A percentile compares a stretch with the other conserved stretches of the same genome.
phyloP scores from a whole-genome alignment of 2,797 vertebrate genomes.

The Oreochromis grahami region DNA sequence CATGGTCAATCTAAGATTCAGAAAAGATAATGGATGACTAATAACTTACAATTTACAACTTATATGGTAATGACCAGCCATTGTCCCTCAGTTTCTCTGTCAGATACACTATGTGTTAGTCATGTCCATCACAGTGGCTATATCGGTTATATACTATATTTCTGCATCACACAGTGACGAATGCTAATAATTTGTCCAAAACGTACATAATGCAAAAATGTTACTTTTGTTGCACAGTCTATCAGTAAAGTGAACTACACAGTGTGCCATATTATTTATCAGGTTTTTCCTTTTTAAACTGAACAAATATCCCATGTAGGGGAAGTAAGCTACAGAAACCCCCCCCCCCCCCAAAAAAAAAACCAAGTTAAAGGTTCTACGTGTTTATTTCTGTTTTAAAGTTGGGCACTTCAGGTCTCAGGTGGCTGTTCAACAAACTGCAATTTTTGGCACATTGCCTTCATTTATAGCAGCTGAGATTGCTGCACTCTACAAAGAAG shows the following conservation, averaged over 20 bases:
- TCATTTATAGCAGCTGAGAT: not conserved
- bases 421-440: not conserved
- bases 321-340: not conserved
- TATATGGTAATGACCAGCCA: not conserved
- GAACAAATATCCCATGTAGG: not conserved
- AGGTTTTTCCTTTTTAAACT: not conserved
- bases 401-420: not conserved
- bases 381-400: not conserved
- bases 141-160: not conserved
- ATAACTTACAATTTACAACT: not conserved
- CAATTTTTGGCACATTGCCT: not conserved
- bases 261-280: not conserved
- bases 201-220: not conserved
- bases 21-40: not conserved
- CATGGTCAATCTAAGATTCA: not conserved
- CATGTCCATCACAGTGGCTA: not conserved
- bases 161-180: not conserved
- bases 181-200: not conserved
- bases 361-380: not conserved
- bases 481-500: not conserved
- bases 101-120: not conserved
- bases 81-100: not conserved
- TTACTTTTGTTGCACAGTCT: not conserved
- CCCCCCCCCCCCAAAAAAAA: fast-evolving
- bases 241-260: not conserved